Evolutionary conservation across 2,113 vertebrate species (phyloP).

Genomic region (Progne subis): DNA sequence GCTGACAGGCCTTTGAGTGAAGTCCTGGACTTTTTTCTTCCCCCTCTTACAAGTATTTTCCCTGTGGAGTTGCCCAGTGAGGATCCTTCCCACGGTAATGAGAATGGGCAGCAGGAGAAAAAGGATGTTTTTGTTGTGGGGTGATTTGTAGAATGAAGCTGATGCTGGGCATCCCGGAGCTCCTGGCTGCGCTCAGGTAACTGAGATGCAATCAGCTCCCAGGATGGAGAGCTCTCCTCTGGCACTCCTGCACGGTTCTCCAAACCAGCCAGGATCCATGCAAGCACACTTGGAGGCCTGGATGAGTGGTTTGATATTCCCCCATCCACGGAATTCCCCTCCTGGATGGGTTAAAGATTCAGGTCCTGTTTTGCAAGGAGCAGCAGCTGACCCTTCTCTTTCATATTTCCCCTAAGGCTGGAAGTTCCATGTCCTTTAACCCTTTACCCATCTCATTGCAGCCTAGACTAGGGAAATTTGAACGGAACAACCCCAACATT

Average conservation of each 20-base stretch:
- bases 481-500: background rate
- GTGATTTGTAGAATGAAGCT: background rate
- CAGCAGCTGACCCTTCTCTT: background rate
- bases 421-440: background rate
- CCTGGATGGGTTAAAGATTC: background rate
- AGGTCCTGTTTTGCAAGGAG: background rate
- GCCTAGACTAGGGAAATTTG: background rate
- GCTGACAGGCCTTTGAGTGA: background rate
- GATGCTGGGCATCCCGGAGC: background rate
- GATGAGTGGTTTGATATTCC: background rate
- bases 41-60: background rate
- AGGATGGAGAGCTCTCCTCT: background rate
- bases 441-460: background rate
- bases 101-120: background rate
- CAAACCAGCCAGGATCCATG: background rate
- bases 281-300: background rate
- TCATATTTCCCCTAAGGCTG: background rate
- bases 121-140: background rate
- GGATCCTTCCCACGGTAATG: background rate
- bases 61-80: background rate
- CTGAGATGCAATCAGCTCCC: background rate
- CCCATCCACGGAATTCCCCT: background rate
- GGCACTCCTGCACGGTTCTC: background rate
- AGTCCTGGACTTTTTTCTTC: background rate
- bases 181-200: background rate